Evolutionary conservation across 2,888 invertebrate species (phyloP), one percentile per base, ranked within the genome.

Genomic region (Hylaea fasciaria): DNA sequence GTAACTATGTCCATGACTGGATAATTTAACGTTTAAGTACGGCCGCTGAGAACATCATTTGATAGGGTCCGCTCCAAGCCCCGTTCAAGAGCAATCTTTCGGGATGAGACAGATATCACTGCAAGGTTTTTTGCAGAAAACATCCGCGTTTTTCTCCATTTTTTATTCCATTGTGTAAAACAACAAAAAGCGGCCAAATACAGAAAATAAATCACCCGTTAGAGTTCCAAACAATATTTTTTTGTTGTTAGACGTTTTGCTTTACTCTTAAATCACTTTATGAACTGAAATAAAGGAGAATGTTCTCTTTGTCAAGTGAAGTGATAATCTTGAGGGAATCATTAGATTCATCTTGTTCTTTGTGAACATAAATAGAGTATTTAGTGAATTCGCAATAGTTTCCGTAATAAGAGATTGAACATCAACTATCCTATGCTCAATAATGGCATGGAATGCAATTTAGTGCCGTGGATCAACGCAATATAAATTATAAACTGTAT

Each of bases 41-140:
- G 43, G 48, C 39, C 44, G 12, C 49, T 39, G 43, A 43, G 58
- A 46, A 57, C 53, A 48, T 57, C 51, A 61, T 60, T 55, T 17
- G 40, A 57, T 53, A 51, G 49, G 63, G 66, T 66, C 65, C 66
- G 66, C 57, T 68, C 52, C 22, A 60, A 66, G 61, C 52, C 61
- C 47, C 60, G 46, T 48, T 44, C 56, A 57, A 12, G 39, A 35
- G 32, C 51, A 48, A 41, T 64, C 65, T 58, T 59, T 53, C 32
- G 54, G 57, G 62, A 64, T 64, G 56, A 64, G 67, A 58, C 50
- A 40, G 32, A 54, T 64, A 60, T 66, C 52, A 49, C 51, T 45
- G 58, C 49, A 60, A 61, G 39, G 56, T 51, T 65, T 64, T 63
- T 56, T 55, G 62, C 63, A 55, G 65, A 49, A 56, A 57, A 11